Base-by-base conservation (phyloP, 1,140 invertebrate genomes). In the Parasteatoda tepidariorum region DNA sequence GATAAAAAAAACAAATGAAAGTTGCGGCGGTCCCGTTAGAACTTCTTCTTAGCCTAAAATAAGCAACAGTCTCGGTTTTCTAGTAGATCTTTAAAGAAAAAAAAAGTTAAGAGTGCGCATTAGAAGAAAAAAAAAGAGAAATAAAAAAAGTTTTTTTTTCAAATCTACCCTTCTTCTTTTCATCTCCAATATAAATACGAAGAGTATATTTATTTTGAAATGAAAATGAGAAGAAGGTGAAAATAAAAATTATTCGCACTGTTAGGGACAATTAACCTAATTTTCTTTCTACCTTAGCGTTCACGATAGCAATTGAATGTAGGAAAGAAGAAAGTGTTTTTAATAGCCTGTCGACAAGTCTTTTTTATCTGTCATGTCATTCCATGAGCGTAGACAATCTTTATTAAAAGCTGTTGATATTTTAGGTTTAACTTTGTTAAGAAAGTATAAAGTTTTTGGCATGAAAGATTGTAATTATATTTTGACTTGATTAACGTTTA, bases 21-120 rank as follows among this genome's bases (percentile, higher is more conserved):
- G 22, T 48, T 22, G 59, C 57, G 31, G 74, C 74, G 74, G 73
- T 68, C 28, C 28, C 61, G 41, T 76, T 54, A 66, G 61, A 76
- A 76, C 74, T 76, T 41, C 34, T 38, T 33, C 74, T 41, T 64
- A 48, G 28, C 15, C 74, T 76, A 76, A 76, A 76, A 76, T 76
- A 64, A 76, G 74, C 33, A 76, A 76, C 74, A 26, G 59, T 62
- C 59, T 76, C 34, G 24, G 59, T 30, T 76, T 75, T 76, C 74
- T 76, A 41, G 48, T 55, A 55, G 26, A 31, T 13, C 5, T 31
- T 28, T 9, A 11, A 13, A 11, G 6, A 71, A 55, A 55, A 41
- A 68, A 66, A 66, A 7, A 28, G 38, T 7, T 41, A 7, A 24
- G 9, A 71, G 41, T 15, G 26, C 34, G 67, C 24, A 15, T 33